Base-by-base conservation (phyloP, 2,113 vertebrate species). In the Paramormyrops kingsleyae region DNA sequence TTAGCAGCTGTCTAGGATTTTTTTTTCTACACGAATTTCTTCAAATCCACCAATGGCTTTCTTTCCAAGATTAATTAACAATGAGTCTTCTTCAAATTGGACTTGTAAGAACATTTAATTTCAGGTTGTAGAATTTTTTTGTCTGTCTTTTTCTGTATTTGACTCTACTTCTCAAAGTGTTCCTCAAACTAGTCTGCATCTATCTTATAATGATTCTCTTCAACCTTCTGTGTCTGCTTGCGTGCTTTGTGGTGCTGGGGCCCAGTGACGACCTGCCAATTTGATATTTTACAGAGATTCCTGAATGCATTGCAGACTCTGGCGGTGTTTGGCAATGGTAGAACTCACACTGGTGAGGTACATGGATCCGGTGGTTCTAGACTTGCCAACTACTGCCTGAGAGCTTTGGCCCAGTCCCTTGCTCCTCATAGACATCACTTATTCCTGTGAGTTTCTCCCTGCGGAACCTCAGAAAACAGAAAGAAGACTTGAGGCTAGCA, bases 281-380 rank as follows among this genome's bases (percentile, higher is more conserved):
- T n/a, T 84, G 21, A n/a, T 44, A 83, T 44, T 27, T 66, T 62
- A 17, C 59, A 35, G 19, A 0, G n/a, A 87, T 59, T 42, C 89
- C 88, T 83, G 90, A 87, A 88, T n/a, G 86, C 89, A 52, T 88
- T 88, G 31, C 88, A 91, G 89, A 93, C 95, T 94, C 94, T 93
- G 95, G 95, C 96, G 95, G 94, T 97, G 93, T 99, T 99, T 99
- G 98, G 98, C 98, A 99, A 99, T 99, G 98, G 98, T 99, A 99
- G 98, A 99, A 99, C 98, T 99, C 98, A 99, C 98, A 99, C 98
- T 99, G 98, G 98, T 99, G 97, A 98, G 96, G 95, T 97, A 97
- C 96, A 95, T 94, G 97, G 97, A 98, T 98, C 98, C 98, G 98
- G 98, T 99, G 98, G 98, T 99, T 99, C 98, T 99, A 99, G 98